These are phyloP conservation scores for Hemiprocne comata DNA, from an alignment of 2,113 vertebrate species.

Conservation along the genomic window DNA sequence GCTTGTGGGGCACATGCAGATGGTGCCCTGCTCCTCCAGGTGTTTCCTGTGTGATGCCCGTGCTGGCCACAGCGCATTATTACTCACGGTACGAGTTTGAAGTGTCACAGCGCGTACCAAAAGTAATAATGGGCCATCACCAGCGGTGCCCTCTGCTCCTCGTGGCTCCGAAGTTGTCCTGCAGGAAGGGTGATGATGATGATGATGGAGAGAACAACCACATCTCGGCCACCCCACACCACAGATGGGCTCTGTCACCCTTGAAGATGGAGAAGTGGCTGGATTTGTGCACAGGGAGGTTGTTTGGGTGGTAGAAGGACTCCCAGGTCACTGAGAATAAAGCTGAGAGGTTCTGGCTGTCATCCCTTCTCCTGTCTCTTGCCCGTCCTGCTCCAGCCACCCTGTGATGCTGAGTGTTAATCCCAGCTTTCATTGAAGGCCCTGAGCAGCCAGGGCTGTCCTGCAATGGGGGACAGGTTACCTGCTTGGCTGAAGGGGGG, in stretches of 20 bases:
- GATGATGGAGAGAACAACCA: neutral
- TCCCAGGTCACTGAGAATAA: neutral
- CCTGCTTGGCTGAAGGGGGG: conserved; percentile 44
- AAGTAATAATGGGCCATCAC: conserved; percentile 97
- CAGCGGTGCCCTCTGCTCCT: conserved; percentile 56
- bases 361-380: neutral
- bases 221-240: rapidly evolving
- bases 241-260: neutral
- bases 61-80: conserved; percentile 95
- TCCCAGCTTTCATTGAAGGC: neutral
- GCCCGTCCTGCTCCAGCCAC: neutral
- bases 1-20: rapidly evolving
- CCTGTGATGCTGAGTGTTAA: neutral
- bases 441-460: neutral
- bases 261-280: neutral
- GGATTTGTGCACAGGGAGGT: neutral
- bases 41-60: conserved; percentile 2
- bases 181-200: neutral
- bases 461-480: neutral
- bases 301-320: neutral
- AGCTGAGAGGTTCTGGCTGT: neutral
- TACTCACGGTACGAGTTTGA: conserved; percentile 99
- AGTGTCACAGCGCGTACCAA: conserved; percentile 99
- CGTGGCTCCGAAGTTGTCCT: neutral
- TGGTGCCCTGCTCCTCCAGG: neutral